Conservation (phyloP, 2,888 invertebrate genomes). For the Yponomeuta cagnagella region DNA sequence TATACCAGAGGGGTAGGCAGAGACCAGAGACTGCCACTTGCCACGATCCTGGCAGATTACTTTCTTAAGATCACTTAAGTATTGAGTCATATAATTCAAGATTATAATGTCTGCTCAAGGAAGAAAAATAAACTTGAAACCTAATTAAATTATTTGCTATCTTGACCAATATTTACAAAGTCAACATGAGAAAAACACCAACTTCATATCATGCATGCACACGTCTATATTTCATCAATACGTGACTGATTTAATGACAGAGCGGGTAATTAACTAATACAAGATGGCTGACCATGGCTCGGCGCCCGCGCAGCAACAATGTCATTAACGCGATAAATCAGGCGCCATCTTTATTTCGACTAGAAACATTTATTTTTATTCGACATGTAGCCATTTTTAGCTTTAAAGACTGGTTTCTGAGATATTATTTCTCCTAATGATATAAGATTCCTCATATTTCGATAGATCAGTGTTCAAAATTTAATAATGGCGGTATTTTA, state of each 20-base stretch:
- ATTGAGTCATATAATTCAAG: background rate
- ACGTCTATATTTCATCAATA: slow-evolving; percentile 34
- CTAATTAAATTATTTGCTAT: slow-evolving; percentile 6
- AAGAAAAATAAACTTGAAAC: background rate
- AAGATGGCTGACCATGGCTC: slow-evolving; percentile 53
- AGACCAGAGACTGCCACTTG: too few relatives aligned
- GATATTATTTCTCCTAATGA: slow-evolving; percentile 8
- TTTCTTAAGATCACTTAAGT: too few relatives aligned
- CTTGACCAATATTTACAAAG: slow-evolving; percentile 10
- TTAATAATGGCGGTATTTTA: background rate
- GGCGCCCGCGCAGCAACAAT: slow-evolving; percentile 52
- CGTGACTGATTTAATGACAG: slow-evolving; percentile 52
- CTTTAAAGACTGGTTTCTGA: slow-evolving; percentile 24
- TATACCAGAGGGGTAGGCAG: too few relatives aligned
- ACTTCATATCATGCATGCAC: slow-evolving; percentile 20
- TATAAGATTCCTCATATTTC: background rate
- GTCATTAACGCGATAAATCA: slow-evolving; percentile 66
- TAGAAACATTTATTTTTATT: slow-evolving; percentile 48
- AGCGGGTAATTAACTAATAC: slow-evolving; percentile 55
- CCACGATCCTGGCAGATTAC: too few relatives aligned
- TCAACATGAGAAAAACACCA: slow-evolving; percentile 1
- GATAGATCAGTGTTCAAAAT: background rate
- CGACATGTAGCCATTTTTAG: slow-evolving; percentile 31
- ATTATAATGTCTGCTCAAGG: background rate
- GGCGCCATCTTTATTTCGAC: slow-evolving; percentile 66